Conservation (phyloP, 2,888 invertebrate species). For the Epistrophella euchroma region DNA sequence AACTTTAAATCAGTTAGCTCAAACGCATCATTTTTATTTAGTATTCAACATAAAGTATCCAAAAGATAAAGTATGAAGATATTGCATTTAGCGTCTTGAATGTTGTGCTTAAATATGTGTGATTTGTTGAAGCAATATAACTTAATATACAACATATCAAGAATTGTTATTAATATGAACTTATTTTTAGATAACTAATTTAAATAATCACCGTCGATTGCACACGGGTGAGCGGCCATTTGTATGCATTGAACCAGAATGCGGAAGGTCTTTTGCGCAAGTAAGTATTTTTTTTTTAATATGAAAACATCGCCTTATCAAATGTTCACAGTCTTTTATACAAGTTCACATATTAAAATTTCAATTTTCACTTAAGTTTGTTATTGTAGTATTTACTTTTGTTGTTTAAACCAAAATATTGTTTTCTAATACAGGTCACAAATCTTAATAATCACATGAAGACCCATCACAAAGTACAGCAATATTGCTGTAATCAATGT, state of each 20-base stretch:
- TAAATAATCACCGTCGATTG: constrained; percentile 83
- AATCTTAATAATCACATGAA: constrained; percentile 84
- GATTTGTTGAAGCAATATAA: no score
- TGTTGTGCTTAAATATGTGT: no score
- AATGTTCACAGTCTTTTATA: no score
- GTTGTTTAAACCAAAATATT: no score
- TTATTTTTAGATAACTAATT: constrained; percentile 81
- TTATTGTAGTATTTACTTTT: no score
- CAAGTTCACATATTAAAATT: no score
- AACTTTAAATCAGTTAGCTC: no score
- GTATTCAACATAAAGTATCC: not conserved
- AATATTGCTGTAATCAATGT: constrained; percentile 84
- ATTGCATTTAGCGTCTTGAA: no score
- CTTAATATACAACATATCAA: no score
- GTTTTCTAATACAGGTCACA: constrained; percentile 80
- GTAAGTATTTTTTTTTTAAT: constrained; percentile 76
- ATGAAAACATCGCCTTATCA: no score
- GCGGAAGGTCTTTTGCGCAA: constrained; percentile 84
- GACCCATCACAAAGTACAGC: constrained; percentile 84
- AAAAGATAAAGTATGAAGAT: no score
- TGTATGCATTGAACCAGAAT: constrained; percentile 84
- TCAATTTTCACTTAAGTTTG: no score
- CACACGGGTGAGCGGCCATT: constrained; percentile 84
- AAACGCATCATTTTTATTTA: not conserved
- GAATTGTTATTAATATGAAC: not conserved